These are phyloP conservation scores for Pteropus rufus DNA, from an alignment of 2,797 vertebrate genomes.

Conservation along the genomic window DNA sequence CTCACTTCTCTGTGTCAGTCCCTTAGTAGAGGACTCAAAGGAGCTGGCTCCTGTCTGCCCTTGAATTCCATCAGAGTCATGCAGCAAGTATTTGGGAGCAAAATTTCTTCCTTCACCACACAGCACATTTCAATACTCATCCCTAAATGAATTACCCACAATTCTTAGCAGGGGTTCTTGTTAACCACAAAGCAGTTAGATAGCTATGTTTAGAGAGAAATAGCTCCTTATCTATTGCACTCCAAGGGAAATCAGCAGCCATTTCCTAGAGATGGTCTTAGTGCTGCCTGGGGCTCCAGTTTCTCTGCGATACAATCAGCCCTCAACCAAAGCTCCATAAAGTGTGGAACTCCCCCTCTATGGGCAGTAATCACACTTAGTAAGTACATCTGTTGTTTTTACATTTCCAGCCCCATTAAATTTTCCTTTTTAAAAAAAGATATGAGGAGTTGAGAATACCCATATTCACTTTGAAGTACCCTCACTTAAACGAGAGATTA, in stretches of 20 bases:
- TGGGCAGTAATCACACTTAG: not conserved
- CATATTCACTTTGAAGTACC: constrained; percentile 51
- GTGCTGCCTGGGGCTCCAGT: not conserved
- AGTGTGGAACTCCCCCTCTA: not conserved
- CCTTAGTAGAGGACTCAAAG: not conserved
- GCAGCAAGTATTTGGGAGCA: not conserved
- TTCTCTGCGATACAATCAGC: not conserved
- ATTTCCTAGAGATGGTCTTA: constrained; percentile 63
- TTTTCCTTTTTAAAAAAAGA: not conserved
- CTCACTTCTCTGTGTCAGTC: not conserved
- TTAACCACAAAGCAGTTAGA: constrained; percentile 48
- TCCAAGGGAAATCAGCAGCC: constrained; percentile 16
- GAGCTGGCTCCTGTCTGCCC: not conserved
- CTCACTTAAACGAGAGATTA: constrained; percentile 53
- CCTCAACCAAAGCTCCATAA: not conserved
- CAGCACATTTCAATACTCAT: not conserved
- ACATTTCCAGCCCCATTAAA: constrained; percentile 64
- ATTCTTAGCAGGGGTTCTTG: not conserved
- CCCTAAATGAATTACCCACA: constrained; percentile 14
- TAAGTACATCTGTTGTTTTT: constrained; percentile 65
- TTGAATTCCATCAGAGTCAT: not conserved
- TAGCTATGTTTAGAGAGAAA: constrained; percentile 60
- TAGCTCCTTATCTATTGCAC: constrained; percentile 48
- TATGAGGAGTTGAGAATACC: constrained; percentile 18
- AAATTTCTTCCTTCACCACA: not conserved